Percentiles rank a stretch among this genome's conserved stretches.
Evolutionary conservation across 2,888 invertebrate genomes (phyloP).

Genomic region (Apotomis capreana): DNA sequence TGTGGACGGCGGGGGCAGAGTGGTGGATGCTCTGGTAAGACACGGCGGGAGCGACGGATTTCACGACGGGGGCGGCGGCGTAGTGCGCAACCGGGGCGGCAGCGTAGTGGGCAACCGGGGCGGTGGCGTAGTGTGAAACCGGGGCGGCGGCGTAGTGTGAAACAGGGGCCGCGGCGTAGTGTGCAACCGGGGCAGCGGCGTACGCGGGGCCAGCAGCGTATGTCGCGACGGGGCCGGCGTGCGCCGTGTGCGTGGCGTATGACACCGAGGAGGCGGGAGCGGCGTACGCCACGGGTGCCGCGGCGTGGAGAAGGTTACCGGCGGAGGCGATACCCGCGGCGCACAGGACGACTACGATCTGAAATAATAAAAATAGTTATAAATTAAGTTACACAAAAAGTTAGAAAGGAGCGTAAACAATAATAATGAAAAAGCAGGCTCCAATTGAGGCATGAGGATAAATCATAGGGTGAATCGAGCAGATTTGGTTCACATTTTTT

Average conservation of each 20-base stretch:
- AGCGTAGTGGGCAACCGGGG: constrained; percentile 40
- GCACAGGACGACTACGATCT: constrained; percentile 83
- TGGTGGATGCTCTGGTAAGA: constrained; percentile 59
- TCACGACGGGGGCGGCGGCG: constrained; percentile 55
- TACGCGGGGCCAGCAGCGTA: constrained; percentile 54
- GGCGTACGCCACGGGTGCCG: constrained; percentile 76
- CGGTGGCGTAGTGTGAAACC: constrained; percentile 47
- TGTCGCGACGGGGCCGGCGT: constrained; percentile 47
- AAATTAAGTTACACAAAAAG: too few species aligned
- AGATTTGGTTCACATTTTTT: too few species aligned
- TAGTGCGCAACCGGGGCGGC: constrained; percentile 49
- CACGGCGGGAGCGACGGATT: constrained; percentile 62
- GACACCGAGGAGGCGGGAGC: constrained; percentile 62
- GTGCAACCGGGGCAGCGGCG: too few species aligned
- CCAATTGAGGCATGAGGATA: too few species aligned
- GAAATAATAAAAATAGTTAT: constrained; percentile 41
- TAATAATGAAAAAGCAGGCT: too few species aligned
- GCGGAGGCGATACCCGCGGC: constrained; percentile 85
- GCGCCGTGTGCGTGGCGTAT: constrained; percentile 49
- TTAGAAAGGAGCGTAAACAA: too few species aligned
- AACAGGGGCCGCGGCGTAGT: not conserved
- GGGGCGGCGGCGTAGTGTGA: constrained; percentile 24
- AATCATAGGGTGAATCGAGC: too few species aligned
- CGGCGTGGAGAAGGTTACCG: constrained; percentile 78
- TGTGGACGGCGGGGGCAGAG: constrained; percentile 56